phyloP scores from a whole-genome alignment of 1,140 invertebrate genomes.

The Apocrypta bakeri region DNA sequence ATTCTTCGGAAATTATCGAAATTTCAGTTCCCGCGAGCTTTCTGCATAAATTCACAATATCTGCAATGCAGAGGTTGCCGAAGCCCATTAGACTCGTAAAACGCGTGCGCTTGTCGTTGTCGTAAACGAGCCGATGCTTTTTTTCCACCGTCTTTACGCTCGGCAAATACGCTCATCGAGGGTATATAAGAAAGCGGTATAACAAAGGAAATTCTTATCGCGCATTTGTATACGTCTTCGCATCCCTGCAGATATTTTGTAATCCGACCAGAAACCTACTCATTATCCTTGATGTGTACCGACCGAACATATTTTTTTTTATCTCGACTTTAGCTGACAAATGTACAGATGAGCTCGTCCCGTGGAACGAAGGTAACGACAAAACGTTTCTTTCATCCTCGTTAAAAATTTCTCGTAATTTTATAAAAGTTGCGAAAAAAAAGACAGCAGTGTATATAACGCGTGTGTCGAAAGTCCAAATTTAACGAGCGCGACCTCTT shows the following conservation, averaged over 20 bases:
- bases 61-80: background rate
- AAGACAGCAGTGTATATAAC: background rate
- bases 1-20: slow-evolving; percentile 39
- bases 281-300: too few relatives aligned
- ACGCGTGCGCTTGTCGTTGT: background rate
- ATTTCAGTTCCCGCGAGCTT: background rate
- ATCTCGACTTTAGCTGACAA: too few relatives aligned
- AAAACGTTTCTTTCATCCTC: background rate
- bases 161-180: too few relatives aligned
- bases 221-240: background rate
- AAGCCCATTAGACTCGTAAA: background rate
- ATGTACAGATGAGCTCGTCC: too few relatives aligned
- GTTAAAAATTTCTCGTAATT: background rate
- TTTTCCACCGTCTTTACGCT: background rate
- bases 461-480: background rate
- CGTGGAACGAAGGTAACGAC: background rate
- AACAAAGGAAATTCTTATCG: background rate
- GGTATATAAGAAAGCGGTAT: too few relatives aligned
- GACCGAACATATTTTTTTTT: too few relatives aligned
- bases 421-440: background rate
- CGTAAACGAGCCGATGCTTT: background rate
- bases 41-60: background rate
- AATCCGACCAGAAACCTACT: background rate
- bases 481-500: background rate
- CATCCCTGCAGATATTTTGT: background rate